Evolutionary conservation across 1,140 invertebrate genomes (phyloP).

Genomic region (Ladona fulva): DNA sequence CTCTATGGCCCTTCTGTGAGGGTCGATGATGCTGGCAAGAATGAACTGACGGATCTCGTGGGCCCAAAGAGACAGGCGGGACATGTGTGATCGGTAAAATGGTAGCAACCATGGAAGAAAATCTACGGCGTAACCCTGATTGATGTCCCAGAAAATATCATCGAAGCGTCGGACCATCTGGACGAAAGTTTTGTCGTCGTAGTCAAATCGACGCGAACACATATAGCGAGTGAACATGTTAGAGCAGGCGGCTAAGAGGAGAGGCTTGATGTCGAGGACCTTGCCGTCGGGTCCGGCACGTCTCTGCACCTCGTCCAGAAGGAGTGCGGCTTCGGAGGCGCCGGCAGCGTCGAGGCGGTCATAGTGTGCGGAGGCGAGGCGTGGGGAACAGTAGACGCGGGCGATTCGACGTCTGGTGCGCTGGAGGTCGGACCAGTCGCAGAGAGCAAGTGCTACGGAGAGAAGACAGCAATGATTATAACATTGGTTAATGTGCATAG

Average conservation of each 20-base stretch:
- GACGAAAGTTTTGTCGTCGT: conserved; percentile 52
- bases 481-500: too few species aligned
- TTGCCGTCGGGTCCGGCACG: conserved; percentile 27
- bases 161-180: conserved; percentile 66
- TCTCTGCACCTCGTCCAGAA: conserved; percentile 29
- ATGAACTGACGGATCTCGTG: conserved; percentile 65
- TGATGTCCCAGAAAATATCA: conserved; percentile 81
- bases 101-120: conserved; percentile 77
- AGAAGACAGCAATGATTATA: neutral
- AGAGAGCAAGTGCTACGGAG: conserved; percentile 66
- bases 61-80: conserved; percentile 57
- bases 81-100: conserved; percentile 56
- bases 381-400: conserved; percentile 63
- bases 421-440: conserved; percentile 76
- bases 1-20: conserved; percentile 32
- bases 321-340: conserved; percentile 23
- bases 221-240: conserved; percentile 82
- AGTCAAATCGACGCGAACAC: conserved; percentile 62
- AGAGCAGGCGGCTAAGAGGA: conserved; percentile 58
- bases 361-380: conserved; percentile 58
- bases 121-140: conserved; percentile 78
- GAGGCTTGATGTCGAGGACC: conserved; percentile 45
- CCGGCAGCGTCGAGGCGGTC: conserved; percentile 31
- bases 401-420: conserved; percentile 66
- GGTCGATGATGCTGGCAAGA: conserved; percentile 56